These are phyloP conservation scores for Beroe forskalii DNA, from an alignment of 37 sponge, comb jelly and placozoan species.

Conservation along the genomic window DNA sequence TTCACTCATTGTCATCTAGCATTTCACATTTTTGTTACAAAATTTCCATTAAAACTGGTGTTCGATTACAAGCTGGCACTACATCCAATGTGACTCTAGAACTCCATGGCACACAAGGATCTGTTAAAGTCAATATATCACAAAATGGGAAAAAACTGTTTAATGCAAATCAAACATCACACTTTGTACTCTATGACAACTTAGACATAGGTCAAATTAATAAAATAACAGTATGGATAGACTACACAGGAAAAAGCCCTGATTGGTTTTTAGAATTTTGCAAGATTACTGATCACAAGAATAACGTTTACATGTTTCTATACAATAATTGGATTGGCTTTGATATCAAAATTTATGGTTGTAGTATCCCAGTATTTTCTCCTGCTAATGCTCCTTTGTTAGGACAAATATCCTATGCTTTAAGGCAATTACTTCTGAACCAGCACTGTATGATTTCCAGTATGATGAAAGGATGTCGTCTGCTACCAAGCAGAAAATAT, in stretches of 20 bases:
- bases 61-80: not conserved
- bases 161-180: constrained; percentile 5
- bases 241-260: constrained; percentile 23
- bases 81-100: not conserved
- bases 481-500: not conserved
- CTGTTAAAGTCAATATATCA: not conserved
- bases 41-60: not conserved
- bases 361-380: not conserved
- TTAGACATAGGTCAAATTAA: not conserved
- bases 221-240: not conserved
- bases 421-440: not conserved
- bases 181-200: not conserved
- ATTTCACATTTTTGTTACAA: not conserved
- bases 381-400: not conserved
- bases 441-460: not conserved
- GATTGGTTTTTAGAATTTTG: constrained; percentile 15
- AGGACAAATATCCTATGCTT: not conserved
- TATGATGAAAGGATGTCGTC: constrained; percentile 11
- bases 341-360: not conserved
- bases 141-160: not conserved
- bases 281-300: not conserved
- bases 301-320: not conserved
- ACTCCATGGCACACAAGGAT: not conserved
- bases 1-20: not conserved
- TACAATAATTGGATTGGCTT: constrained; percentile 35